Conservation (phyloP, 2,797 vertebrate genomes). For the Muscicapa comitata region DNA sequence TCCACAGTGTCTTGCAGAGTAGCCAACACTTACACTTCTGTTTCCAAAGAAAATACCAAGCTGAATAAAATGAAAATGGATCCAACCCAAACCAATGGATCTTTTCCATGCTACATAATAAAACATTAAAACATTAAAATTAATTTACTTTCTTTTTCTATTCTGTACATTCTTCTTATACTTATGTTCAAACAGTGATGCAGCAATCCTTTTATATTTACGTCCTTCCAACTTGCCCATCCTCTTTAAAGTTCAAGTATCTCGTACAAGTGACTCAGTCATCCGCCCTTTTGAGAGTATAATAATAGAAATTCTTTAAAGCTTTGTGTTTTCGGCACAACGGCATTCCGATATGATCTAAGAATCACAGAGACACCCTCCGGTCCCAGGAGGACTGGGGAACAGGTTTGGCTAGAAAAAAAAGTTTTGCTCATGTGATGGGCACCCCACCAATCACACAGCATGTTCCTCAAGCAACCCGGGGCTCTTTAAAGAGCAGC, state of each 20-base stretch:
- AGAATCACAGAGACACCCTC: slow-evolving; percentile 51
- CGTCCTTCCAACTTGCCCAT: background rate
- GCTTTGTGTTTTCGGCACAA: slow-evolving; percentile 13
- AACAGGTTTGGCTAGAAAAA: slow-evolving; percentile 70
- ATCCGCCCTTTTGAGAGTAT: slow-evolving; percentile 1
- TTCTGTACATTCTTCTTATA: background rate
- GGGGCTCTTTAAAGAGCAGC: slow-evolving; percentile 43
- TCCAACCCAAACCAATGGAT: background rate
- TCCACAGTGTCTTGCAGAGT: background rate
- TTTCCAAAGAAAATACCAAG: background rate
- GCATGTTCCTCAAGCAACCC: background rate
- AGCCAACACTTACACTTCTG: background rate
- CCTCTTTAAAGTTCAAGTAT: slow-evolving; percentile 47
- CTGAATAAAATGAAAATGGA: background rate
- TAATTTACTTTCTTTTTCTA: background rate
- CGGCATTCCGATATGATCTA: slow-evolving; percentile 53
- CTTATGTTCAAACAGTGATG: background rate
- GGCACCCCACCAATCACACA: slow-evolving; percentile 68
- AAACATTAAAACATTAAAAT: background rate
- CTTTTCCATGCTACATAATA: background rate
- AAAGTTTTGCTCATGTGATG: slow-evolving; percentile 60
- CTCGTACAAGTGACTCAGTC: slow-evolving; percentile 28
- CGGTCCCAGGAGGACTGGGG: background rate
- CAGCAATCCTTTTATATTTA: background rate
- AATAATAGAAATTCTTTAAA: slow-evolving; percentile 53